Conservation (phyloP, 2,113 vertebrate genomes). For the Hypocryptadius cinnamomeus region DNA sequence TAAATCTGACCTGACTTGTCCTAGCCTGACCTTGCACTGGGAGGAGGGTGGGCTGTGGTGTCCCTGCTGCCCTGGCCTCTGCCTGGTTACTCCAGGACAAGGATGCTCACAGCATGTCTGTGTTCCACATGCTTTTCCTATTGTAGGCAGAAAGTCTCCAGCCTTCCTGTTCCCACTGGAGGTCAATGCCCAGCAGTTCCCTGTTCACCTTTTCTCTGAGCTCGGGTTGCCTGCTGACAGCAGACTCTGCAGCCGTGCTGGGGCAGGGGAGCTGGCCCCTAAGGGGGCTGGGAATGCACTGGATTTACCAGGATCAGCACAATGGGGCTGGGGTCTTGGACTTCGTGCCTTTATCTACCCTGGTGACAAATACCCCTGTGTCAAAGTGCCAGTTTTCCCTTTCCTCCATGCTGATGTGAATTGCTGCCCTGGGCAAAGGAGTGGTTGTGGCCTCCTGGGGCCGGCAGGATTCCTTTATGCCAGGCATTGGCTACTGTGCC, state of each 20-base stretch:
- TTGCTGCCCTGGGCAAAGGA: neutral
- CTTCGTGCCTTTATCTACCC: neutral
- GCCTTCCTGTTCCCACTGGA: neutral
- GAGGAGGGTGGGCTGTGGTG: neutral
- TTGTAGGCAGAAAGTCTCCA: neutral
- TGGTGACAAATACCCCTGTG: neutral
- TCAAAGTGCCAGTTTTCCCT: neutral
- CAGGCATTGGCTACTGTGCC: neutral
- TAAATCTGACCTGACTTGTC: neutral
- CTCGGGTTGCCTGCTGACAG: neutral
- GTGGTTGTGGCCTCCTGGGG: neutral
- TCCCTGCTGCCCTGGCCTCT: neutral
- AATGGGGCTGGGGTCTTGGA: neutral
- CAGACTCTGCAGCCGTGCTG: neutral
- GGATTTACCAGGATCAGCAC: neutral
- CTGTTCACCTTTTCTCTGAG: neutral
- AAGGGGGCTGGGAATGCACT: neutral
- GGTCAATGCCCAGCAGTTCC: conserved; percentile 19
- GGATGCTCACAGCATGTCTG: neutral
- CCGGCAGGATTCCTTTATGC: neutral
- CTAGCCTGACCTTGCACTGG: neutral
- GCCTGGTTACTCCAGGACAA: conserved; percentile 12
- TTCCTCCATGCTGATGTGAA: neutral
- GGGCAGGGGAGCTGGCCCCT: neutral
- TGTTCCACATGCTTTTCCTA: neutral